A percentile compares a stretch with the other conserved stretches of the same genome.
Conservation (phyloP, 2,888 invertebrate species). For the Acleris holmiana region DNA sequence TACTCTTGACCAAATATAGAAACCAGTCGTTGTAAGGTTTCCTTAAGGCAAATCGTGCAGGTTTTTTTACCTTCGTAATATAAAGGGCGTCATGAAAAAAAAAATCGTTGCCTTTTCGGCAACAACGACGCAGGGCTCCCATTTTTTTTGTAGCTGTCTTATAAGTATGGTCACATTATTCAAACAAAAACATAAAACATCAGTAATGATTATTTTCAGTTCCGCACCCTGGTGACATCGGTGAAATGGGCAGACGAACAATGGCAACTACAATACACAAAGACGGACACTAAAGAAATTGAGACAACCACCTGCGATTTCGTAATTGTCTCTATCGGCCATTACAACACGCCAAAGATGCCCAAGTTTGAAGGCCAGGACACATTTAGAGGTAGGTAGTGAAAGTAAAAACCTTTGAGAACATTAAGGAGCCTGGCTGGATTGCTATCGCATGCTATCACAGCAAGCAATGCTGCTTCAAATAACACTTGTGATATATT, state of each 20-base stretch:
- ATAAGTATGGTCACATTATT: no score
- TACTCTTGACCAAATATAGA: background rate
- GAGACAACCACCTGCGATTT: conserved; percentile 83
- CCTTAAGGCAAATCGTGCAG: background rate
- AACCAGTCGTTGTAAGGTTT: background rate
- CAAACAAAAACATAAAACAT: background rate
- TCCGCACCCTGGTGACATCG: conserved; percentile 73
- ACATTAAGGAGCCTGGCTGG: background rate
- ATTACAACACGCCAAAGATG: conserved; percentile 62
- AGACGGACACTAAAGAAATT: conserved; percentile 66
- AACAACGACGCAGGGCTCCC: no score
- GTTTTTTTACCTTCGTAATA: no score
- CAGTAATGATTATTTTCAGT: conserved; percentile 54
- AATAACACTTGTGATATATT: no score
- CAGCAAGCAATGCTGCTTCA: no score
- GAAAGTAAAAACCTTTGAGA: background rate
- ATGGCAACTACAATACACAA: conserved; percentile 80
- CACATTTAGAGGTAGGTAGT: conserved; percentile 62
- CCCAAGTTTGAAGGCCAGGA: conserved; percentile 64
- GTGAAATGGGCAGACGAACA: conserved; percentile 64
- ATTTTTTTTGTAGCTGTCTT: no score
- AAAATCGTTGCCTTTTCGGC: no score
- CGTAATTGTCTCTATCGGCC: conserved; percentile 88
- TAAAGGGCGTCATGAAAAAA: no score
- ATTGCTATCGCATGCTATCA: conserved; percentile 49